These are phyloP conservation scores for Rhipidura dahli DNA, from an alignment of 2,113 vertebrate species.

Conservation along the genomic window DNA sequence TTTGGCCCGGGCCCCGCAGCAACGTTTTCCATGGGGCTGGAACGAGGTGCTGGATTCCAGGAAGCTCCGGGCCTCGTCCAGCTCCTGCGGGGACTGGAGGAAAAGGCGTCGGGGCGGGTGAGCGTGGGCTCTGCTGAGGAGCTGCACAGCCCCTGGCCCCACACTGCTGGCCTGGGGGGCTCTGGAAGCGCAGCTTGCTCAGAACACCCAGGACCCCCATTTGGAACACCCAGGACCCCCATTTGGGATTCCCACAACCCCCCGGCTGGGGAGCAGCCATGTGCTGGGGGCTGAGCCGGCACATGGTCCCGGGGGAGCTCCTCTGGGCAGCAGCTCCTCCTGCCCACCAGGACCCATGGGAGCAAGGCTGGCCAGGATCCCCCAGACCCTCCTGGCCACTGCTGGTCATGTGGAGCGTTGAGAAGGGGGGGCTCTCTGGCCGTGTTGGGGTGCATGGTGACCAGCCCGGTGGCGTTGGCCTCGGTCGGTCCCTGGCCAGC, in stretches of 20 bases:
- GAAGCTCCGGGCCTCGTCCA: slow-evolving; percentile 36
- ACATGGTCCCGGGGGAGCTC: background rate
- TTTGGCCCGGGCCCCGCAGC: slow-evolving; percentile 27
- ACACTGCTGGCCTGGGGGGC: background rate
- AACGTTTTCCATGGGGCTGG: slow-evolving; percentile 40
- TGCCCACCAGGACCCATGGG: rapidly evolving
- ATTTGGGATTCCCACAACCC: background rate
- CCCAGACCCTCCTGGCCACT: background rate
- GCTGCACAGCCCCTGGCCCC: background rate
- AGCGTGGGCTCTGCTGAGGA: background rate
- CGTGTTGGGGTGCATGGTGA: background rate
- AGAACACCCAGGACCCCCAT: background rate
- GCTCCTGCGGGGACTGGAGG: slow-evolving; percentile 51
- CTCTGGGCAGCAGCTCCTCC: background rate
- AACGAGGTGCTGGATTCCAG: slow-evolving; percentile 39
- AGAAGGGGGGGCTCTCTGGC: background rate
- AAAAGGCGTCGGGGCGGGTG: slow-evolving; percentile 14
- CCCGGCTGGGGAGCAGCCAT: rapidly evolving
- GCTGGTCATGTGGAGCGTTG: rapidly evolving
- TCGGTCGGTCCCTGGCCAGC: background rate
- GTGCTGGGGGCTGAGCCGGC: background rate
- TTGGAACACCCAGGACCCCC: background rate
- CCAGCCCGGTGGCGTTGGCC: background rate
- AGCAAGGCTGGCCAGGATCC: rapidly evolving
- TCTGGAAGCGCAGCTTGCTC: background rate